Evolutionary conservation across 1,140 invertebrate species (phyloP).

Genomic region (Orchestia grillus): DNA sequence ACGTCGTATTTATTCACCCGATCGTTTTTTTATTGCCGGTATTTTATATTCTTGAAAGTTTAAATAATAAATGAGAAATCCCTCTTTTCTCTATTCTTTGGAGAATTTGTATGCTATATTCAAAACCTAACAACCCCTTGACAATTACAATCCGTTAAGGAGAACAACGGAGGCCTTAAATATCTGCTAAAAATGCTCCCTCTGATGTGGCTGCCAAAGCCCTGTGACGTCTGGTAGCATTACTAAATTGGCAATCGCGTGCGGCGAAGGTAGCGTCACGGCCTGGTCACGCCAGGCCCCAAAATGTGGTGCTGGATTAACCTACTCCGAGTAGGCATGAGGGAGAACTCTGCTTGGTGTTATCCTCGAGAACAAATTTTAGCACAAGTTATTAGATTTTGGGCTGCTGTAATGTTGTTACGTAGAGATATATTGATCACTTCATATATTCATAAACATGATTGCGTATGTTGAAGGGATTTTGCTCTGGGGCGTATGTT

Average conservation of each 20-base stretch:
- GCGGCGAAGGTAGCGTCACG: neutral
- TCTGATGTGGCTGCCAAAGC: neutral
- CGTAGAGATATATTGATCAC: too few species aligned
- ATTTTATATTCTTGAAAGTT: neutral
- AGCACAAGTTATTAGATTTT: neutral
- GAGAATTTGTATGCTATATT: neutral
- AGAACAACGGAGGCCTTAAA: neutral
- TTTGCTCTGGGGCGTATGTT: too few species aligned
- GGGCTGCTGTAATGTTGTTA: neutral
- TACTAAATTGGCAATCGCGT: constrained; percentile 39
- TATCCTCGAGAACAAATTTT: neutral
- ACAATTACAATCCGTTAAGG: neutral
- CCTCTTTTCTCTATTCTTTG: neutral
- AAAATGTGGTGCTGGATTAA: neutral
- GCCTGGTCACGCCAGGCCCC: neutral
- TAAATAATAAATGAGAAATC: neutral
- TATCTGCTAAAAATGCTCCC: neutral
- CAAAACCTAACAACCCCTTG: neutral
- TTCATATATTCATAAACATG: too few species aligned
- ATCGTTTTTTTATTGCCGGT: too few species aligned
- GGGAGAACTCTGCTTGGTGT: neutral
- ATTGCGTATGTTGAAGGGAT: too few species aligned
- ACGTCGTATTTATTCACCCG: too few species aligned
- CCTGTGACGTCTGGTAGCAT: neutral
- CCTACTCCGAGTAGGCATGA: neutral